These are phyloP conservation scores for Suricata suricatta DNA, from an alignment of 2,113 vertebrate genomes.

Conservation along the genomic window DNA sequence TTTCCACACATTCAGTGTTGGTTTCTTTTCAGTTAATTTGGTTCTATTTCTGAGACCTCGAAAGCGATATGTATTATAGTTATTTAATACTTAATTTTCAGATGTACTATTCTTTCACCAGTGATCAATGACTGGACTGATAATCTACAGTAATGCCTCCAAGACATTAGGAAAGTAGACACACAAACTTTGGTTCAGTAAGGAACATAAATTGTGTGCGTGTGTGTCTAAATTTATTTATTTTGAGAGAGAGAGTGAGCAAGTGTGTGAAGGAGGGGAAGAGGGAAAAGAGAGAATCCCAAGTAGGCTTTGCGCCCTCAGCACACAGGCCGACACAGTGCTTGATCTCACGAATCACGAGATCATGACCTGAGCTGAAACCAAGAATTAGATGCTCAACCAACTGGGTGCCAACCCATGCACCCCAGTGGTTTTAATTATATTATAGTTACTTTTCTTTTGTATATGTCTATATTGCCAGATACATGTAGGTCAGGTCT, in stretches of 20 bases:
- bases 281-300: too few species aligned
- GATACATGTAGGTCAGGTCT: background rate
- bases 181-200: background rate
- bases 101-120: background rate
- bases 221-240: too few species aligned
- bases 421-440: background rate
- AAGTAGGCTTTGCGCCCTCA: too few species aligned
- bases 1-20: background rate
- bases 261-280: too few species aligned
- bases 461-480: background rate
- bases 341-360: too few species aligned
- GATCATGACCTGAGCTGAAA: too few species aligned
- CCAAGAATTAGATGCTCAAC: too few species aligned
- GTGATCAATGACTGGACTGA: background rate
- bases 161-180: background rate
- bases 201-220: background rate
- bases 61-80: background rate
- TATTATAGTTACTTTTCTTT: background rate
- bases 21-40: slow-evolving; percentile 28
- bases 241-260: too few species aligned
- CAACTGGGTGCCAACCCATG: too few species aligned
- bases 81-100: background rate
- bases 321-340: too few species aligned
- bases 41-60: slow-evolving; percentile 6
- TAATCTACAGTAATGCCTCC: background rate